A percentile compares a stretch with the other conserved stretches of the same genome.
Conservation (phyloP, 2,888 invertebrate species). For the Apotomis capreana region DNA sequence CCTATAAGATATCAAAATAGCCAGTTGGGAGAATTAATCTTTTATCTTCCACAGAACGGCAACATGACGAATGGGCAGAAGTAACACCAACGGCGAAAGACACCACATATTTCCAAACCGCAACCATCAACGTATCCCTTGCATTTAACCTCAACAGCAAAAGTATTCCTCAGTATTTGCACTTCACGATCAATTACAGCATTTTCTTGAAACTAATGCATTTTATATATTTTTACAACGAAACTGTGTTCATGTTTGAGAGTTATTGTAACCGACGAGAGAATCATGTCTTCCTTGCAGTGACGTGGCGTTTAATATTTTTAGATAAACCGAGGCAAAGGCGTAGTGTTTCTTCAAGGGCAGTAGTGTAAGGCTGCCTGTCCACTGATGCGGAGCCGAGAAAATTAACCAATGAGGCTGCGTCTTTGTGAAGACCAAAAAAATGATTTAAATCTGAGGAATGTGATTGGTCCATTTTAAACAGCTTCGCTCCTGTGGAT, state of each 20-base stretch:
- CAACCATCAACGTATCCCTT: constrained; percentile 13
- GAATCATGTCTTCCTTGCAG: constrained; percentile 29
- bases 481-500: no score
- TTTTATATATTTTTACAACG: constrained; percentile 31
- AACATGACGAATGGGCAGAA: constrained; percentile 73
- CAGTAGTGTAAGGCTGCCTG: no score
- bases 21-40: neutral
- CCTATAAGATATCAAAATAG: no score
- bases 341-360: no score
- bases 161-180: constrained; percentile 29
- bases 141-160: constrained; percentile 8
- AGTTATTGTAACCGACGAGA: constrained; percentile 22
- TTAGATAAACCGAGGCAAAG: no score
- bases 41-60: constrained; percentile 56
- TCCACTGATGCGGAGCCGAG: no score
- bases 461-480: no score
- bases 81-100: constrained; percentile 48
- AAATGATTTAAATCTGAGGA: no score
- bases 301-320: no score
- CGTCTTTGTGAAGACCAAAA: no score
- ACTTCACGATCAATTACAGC: constrained; percentile 3
- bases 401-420: no score
- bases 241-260: constrained; percentile 2
- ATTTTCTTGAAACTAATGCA: constrained; percentile 17
- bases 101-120: constrained; percentile 33